Conservation (phyloP, 2,797 vertebrate species). For the Pelochelys cantorii region DNA sequence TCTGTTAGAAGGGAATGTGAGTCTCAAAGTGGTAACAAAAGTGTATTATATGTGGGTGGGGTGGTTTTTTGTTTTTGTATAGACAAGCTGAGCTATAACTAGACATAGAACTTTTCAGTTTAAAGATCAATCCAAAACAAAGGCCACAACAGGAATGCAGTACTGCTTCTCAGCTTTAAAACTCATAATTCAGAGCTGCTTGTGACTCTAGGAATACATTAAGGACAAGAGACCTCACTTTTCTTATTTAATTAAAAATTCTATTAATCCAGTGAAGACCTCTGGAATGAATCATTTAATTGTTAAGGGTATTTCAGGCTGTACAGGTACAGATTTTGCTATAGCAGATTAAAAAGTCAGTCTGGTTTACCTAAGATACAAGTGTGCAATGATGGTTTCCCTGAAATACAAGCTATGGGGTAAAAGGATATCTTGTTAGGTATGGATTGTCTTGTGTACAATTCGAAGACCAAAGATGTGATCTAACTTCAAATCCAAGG, state of each 20-base stretch:
- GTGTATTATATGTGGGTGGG: background rate
- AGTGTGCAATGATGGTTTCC: background rate
- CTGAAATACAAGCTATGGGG: background rate
- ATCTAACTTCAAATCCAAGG: background rate
- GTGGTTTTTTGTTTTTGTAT: background rate
- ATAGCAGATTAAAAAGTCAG: background rate
- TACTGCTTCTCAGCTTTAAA: background rate
- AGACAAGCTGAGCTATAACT: fast-evolving
- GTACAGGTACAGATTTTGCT: background rate
- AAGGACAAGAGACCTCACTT: background rate
- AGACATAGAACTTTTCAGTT: background rate
- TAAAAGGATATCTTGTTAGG: background rate
- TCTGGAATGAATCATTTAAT: background rate
- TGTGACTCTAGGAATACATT: background rate
- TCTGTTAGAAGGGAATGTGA: background rate
- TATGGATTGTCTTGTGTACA: background rate
- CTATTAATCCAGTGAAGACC: background rate
- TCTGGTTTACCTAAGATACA: background rate
- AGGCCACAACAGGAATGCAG: background rate
- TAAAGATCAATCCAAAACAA: background rate
- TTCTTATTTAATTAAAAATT: background rate
- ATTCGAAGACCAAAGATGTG: background rate
- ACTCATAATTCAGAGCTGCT: background rate
- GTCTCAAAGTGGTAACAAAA: background rate
- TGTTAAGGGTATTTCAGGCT: background rate